Conservation (phyloP, 2,113 vertebrate genomes). For the Elephas maximus region DNA sequence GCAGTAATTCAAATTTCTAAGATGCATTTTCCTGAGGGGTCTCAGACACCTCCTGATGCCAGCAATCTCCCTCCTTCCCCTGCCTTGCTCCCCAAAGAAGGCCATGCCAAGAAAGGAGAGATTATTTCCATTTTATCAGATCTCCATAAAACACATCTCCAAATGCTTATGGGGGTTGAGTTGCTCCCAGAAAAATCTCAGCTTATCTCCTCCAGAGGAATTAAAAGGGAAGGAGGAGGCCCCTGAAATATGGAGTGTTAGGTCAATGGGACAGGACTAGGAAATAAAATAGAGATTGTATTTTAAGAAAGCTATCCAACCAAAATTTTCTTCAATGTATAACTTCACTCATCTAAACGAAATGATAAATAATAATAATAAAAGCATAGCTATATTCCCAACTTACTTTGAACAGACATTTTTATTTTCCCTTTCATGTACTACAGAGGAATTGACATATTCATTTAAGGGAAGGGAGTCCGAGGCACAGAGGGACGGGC, state of each 20-base stretch:
- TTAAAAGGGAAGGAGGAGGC: not conserved
- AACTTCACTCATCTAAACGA: not conserved
- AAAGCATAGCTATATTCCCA: not conserved
- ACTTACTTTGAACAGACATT: not conserved
- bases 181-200: not conserved
- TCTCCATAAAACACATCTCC: not conserved
- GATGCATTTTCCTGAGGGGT: not conserved
- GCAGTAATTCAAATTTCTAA: not conserved
- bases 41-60: not conserved
- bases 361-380: not conserved
- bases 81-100: not conserved
- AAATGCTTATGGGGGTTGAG: not conserved
- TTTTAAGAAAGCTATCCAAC: slow-evolving; percentile 47
- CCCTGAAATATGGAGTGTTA: not conserved
- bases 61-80: not conserved
- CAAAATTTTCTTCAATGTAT: not conserved
- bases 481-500: not conserved
- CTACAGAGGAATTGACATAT: not conserved
- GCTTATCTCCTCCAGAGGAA: not conserved
- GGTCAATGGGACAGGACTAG: not conserved
- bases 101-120: not conserved
- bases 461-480: not conserved
- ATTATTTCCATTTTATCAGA: not conserved
- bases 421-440: not conserved
- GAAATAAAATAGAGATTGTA: slow-evolving; percentile 14